Conservation (phyloP, 2,113 vertebrate genomes). For the Lasiurus borealis region DNA sequence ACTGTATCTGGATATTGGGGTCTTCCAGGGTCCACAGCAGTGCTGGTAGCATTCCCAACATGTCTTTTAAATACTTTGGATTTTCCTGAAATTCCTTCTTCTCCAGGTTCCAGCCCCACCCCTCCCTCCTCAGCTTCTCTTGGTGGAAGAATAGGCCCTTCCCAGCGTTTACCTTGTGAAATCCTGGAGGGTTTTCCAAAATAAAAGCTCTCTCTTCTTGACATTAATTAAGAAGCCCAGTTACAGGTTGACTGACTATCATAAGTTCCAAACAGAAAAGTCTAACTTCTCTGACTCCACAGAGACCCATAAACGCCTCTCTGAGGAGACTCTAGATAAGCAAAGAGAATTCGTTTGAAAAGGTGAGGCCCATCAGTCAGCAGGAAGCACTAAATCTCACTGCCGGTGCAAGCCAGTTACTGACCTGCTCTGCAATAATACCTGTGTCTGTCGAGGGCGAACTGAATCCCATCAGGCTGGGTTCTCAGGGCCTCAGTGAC, state of each 20-base stretch:
- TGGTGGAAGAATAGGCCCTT: not conserved
- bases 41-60: not conserved
- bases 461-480: not conserved
- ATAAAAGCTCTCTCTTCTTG: not conserved
- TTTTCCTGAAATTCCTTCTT: not conserved
- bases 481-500: not conserved
- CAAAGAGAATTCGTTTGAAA: slow-evolving; percentile 55
- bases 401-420: accelerated
- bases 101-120: not conserved
- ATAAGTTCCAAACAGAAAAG: not conserved
- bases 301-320: slow-evolving; percentile 2
- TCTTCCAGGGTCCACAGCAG: not conserved
- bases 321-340: not conserved
- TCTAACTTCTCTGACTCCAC: not conserved
- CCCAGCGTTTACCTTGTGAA: not conserved
- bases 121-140: not conserved
- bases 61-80: accelerated
- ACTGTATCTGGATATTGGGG: not conserved
- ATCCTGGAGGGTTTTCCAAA: slow-evolving; percentile 2
- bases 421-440: not conserved
- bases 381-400: not conserved
- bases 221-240: not conserved
- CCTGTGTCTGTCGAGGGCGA: not conserved
- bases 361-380: not conserved
- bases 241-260: not conserved